Evolutionary conservation across 2,113 vertebrate species (phyloP).

Genomic region (Oncorhynchus keta): DNA sequence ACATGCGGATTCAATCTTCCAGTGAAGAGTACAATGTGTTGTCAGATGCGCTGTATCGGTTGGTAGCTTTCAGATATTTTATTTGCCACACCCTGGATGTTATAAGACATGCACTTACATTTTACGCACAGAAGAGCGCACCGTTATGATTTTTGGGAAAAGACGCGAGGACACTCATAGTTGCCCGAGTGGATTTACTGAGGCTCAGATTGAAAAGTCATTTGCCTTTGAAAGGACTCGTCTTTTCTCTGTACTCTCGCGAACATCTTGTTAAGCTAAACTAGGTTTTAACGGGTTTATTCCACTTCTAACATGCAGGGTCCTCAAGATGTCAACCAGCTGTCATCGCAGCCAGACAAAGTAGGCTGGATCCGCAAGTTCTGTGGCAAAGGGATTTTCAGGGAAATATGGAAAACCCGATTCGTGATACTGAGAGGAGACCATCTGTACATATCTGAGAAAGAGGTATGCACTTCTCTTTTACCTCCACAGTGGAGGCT

Average conservation of each 20-base stretch:
- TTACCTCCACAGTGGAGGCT: neutral
- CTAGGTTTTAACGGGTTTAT: neutral
- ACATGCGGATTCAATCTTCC: neutral
- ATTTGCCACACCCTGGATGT: constrained; percentile 4
- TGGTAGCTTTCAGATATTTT: neutral
- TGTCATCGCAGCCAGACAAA: constrained; percentile 81
- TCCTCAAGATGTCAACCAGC: constrained; percentile 77
- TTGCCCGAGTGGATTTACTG: too few relatives aligned
- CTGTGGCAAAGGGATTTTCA: constrained; percentile 93
- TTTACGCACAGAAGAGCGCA: neutral
- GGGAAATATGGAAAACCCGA: constrained; percentile 94
- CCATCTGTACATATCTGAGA: constrained; percentile 88
- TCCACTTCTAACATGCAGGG: constrained; percentile 69
- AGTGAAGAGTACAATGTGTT: neutral
- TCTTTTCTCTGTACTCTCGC: neutral
- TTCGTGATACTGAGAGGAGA: constrained; percentile 89
- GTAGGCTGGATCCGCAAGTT: constrained; percentile 95
- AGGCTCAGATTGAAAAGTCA: neutral
- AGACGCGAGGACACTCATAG: neutral
- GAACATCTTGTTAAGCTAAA: neutral
- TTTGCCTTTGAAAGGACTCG: neutral
- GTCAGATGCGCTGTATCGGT: too few relatives aligned
- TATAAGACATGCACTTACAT: neutral
- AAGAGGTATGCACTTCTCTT: constrained; percentile 79
- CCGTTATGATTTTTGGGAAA: neutral